Base-by-base conservation (phyloP, 2,797 vertebrate genomes). In the Hippoglossus hippoglossus region DNA sequence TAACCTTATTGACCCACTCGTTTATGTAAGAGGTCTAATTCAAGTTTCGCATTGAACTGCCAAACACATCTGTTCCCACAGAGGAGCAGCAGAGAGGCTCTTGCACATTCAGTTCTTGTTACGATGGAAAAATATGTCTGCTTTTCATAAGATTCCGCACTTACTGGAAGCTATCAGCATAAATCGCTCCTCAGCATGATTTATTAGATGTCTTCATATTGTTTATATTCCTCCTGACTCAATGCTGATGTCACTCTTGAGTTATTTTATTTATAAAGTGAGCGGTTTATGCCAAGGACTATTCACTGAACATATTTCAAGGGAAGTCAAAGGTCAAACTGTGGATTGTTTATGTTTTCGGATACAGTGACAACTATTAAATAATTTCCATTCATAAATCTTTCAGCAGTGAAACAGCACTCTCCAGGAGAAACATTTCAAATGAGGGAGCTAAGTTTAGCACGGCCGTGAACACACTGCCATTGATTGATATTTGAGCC, bases 401-500 rank as follows among this genome's bases (percentile, higher is more conserved):
- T 65, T 59, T 63, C 21, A 72, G 21, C 7, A 34, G 49, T 52
- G 13, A 61, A 78, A 49, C n/a, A 44, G 39, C 34, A 39, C 6
- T 12, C 28, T 62, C 31, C 53, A 59, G 31, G 69, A 25, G 54
- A 63, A 72, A 62, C 28, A 72, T 49, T 49, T 49, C 18, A 10
- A 49, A 49, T 4, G 47, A 21, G 47, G 3, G 47, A 3, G 8
- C 47, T 36, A 28, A 68, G 41, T 63, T 15, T 44, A 28, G 51
- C 19, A 49, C 47, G 31, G 34, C 50, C 39, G 62, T 55, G 39
- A 60, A 68, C 50, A 53, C 13, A 22, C 16, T 47, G 39, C 46
- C 41, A 53, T 19, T 79, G 71, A 87, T 34, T 65, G 56, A 83
- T 83, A 69, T 63, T 76, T 75, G n/a, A 72, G 71, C 39, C 56